These are phyloP conservation scores for Helogale parvula DNA, from an alignment of 2,113 vertebrate genomes.

Conservation along the genomic window DNA sequence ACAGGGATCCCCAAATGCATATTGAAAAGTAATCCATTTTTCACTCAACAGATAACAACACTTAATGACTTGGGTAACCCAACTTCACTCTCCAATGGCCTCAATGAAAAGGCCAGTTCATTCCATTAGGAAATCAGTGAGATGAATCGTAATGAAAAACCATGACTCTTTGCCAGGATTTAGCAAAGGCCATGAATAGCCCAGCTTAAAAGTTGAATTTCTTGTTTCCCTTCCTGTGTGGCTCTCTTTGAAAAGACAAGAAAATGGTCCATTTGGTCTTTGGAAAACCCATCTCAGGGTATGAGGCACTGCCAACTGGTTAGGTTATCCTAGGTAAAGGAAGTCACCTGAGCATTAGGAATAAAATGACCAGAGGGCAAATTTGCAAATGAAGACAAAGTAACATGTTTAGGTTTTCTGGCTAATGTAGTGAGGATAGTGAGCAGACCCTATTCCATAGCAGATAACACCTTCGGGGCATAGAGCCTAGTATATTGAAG, in stretches of 20 bases:
- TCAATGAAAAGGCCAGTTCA: constrained; percentile 67
- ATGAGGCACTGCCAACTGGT: constrained; percentile 56
- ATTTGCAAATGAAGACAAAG: not conserved
- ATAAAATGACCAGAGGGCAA: not conserved
- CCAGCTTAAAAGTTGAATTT: constrained; percentile 70
- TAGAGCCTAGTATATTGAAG: no score
- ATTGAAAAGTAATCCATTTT: not conserved
- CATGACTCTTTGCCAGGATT: constrained; percentile 71
- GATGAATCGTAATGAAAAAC: constrained; percentile 75
- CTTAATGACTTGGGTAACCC: constrained; percentile 64
- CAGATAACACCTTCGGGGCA: not conserved
- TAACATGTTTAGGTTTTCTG: not conserved
- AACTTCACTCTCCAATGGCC: constrained; percentile 44
- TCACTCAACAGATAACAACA: constrained; percentile 42
- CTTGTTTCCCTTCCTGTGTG: constrained; percentile 84
- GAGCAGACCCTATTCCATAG: not conserved
- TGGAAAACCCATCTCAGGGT: constrained; percentile 68
- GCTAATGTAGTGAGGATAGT: constrained; percentile 35
- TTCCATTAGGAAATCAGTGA: constrained; percentile 74
- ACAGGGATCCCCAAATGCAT: not conserved
- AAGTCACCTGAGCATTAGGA: not conserved
- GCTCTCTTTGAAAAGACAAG: constrained; percentile 79
- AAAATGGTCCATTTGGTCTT: constrained; percentile 73
- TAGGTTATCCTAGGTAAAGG: constrained; percentile 68
- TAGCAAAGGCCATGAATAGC: constrained; percentile 71